Evolutionary conservation across 2,797 vertebrate genomes (phyloP).

Genomic region (Pteropus rufus): DNA sequence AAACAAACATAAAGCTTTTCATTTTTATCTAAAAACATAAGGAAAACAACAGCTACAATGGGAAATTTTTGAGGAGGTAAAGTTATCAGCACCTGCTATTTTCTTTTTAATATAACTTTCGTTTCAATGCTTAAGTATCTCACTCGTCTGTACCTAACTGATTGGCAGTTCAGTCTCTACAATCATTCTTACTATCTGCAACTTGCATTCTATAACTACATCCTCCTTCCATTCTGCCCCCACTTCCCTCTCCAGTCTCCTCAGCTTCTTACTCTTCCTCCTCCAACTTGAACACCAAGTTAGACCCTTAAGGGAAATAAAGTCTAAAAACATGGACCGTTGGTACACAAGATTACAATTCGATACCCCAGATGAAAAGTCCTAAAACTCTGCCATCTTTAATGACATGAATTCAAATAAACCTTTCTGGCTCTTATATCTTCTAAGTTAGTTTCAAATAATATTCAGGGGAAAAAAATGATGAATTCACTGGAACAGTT

Average conservation of each 20-base stretch:
- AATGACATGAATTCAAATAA: slow-evolving; percentile 72
- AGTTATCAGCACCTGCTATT: neutral
- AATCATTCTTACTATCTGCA: neutral
- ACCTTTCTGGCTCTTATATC: slow-evolving; percentile 78
- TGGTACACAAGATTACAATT: neutral
- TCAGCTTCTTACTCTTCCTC: neutral
- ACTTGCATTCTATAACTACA: neutral
- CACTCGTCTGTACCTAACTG: neutral
- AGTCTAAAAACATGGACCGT: neutral
- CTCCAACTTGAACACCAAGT: neutral
- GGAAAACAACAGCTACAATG: neutral
- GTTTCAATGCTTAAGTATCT: neutral
- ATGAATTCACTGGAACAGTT: slow-evolving; percentile 71
- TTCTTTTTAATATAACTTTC: neutral
- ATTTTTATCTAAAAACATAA: neutral
- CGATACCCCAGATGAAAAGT: slow-evolving; percentile 85
- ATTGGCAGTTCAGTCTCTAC: neutral
- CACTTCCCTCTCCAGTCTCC: neutral
- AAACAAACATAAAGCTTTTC: neutral
- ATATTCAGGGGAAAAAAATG: slow-evolving; percentile 84
- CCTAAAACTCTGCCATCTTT: slow-evolving; percentile 86
- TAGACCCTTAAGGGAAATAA: neutral
- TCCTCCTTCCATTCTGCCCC: neutral
- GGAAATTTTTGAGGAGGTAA: neutral
- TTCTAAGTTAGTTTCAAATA: slow-evolving; percentile 83